Percentiles rank a stretch among this genome's conserved stretches.
These are phyloP conservation scores for Sepioteuthis lessoniana DNA, from an alignment of 2,888 invertebrate species.

Conservation along the genomic window DNA sequence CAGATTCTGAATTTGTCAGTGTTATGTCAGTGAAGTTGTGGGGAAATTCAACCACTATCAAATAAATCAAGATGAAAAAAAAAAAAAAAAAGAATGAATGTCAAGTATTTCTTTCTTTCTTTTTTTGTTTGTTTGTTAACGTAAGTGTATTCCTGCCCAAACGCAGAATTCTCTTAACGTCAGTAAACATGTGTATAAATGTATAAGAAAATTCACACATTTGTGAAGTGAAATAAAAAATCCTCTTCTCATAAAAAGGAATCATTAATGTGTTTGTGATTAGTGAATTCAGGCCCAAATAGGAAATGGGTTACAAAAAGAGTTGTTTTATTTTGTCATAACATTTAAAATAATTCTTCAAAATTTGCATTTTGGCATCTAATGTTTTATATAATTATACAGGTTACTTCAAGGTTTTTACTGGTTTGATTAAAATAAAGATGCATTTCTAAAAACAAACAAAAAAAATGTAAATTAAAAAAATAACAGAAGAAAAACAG, in stretches of 20 bases:
- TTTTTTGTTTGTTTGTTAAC: background rate
- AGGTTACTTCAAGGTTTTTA: too few relatives aligned
- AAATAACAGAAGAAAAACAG: background rate
- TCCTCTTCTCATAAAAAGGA: background rate
- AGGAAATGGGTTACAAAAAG: constrained; percentile 33
- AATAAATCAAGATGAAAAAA: background rate
- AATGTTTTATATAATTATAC: background rate
- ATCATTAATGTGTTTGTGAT: background rate
- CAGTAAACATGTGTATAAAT: background rate
- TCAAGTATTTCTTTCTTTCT: background rate
- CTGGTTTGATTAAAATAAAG: background rate
- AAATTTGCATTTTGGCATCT: background rate
- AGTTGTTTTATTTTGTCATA: constrained; percentile 10
- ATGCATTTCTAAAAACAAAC: background rate
- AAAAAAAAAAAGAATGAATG: background rate
- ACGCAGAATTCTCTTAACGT: background rate
- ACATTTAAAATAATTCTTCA: background rate
- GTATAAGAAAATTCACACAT: background rate
- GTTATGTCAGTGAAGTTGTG: background rate
- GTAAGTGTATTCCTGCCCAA: background rate
- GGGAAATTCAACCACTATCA: background rate
- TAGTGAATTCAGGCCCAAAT: background rate
- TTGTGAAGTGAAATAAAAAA: background rate
- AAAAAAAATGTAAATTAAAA: background rate
- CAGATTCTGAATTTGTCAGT: background rate